Conservation (phyloP, 1,140 invertebrate species). For the Charaxes varanes region DNA sequence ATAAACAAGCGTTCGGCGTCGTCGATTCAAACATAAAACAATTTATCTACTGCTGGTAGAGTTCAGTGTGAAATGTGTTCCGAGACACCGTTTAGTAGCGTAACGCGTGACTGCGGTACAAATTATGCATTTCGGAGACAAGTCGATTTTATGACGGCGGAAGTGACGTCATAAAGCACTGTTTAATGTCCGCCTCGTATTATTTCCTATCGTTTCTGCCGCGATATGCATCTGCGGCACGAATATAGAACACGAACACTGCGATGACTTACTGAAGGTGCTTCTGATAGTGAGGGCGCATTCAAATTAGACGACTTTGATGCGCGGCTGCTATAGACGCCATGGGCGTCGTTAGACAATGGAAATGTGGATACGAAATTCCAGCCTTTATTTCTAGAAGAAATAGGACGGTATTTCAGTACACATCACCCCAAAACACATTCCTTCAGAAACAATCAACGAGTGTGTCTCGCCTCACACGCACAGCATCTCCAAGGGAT, state of each 20-base stretch:
- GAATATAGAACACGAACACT: constrained; percentile 31
- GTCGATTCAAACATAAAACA: constrained; percentile 68
- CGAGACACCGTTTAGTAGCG: constrained; percentile 68
- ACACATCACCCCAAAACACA: too few relatives aligned
- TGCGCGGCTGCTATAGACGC: too few relatives aligned
- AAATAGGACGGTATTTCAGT: too few relatives aligned
- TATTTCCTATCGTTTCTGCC: constrained; percentile 52
- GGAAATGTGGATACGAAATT: too few relatives aligned
- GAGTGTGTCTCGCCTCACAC: too few relatives aligned
- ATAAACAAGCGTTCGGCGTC: constrained; percentile 60
- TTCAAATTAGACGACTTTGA: too few relatives aligned
- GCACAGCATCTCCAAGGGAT: too few relatives aligned
- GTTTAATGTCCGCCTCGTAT: constrained; percentile 61
- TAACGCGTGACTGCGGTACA: constrained; percentile 67
- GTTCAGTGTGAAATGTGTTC: constrained; percentile 70
- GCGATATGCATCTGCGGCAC: constrained; percentile 46
- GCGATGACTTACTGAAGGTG: constrained; percentile 16
- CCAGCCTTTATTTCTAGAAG: too few relatives aligned
- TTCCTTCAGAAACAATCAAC: too few relatives aligned
- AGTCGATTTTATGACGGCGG: constrained; percentile 67
- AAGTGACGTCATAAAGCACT: constrained; percentile 70
- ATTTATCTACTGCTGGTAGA: constrained; percentile 64
- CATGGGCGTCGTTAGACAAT: too few relatives aligned
- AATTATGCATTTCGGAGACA: constrained; percentile 70
- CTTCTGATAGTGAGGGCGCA: too few relatives aligned